A percentile compares a stretch with the other conserved stretches of the same genome.
phyloP scores from a whole-genome alignment of 2,113 vertebrate species.

The Lontra canadensis region DNA sequence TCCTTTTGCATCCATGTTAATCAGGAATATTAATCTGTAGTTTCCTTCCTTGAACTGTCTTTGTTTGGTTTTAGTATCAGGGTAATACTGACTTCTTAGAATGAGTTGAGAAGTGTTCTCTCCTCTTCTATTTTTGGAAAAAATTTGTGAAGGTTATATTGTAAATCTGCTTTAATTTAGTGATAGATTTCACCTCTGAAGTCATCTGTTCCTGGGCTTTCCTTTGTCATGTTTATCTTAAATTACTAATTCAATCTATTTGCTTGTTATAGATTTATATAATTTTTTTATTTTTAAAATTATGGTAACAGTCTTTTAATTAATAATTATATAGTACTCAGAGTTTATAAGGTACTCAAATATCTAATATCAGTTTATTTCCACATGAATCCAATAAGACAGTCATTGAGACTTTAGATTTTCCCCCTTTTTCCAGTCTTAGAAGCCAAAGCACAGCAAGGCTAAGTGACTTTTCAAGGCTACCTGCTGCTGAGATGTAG shows the following conservation, averaged over 20 bases:
- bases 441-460: neutral
- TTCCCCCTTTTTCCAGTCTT: neutral
- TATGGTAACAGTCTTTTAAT: neutral
- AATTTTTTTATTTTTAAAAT: neutral
- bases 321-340: neutral
- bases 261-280: neutral
- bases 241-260: neutral
- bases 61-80: neutral
- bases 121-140: slow-evolving; percentile 2
- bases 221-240: neutral
- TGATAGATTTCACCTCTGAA: neutral
- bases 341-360: neutral
- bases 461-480: neutral
- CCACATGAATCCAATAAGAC: neutral
- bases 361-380: neutral
- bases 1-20: neutral
- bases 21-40: neutral
- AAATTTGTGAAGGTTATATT: neutral
- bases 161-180: neutral
- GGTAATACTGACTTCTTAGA: neutral
- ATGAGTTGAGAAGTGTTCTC: neutral
- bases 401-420: neutral
- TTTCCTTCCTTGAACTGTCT: neutral
- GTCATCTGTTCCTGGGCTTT: neutral
- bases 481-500: neutral